Percentiles rank a stretch among this genome's conserved stretches.
phyloP scores from a whole-genome alignment of 2,797 vertebrate species.

The Sebastolobus alascanus region DNA sequence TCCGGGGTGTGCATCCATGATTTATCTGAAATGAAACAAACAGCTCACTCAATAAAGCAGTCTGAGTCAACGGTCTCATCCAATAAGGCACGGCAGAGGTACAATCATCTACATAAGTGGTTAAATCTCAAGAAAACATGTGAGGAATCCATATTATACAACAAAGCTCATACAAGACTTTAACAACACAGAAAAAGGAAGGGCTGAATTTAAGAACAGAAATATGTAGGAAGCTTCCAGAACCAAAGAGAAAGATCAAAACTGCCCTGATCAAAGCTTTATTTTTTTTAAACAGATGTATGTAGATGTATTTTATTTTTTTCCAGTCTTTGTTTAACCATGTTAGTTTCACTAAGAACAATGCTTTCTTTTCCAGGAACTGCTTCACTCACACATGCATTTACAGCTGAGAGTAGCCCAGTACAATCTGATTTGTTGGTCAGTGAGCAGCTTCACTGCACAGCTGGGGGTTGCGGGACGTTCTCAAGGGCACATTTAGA shows the following conservation, averaged over 20 bases:
- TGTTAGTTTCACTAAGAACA: no score
- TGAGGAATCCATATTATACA: not conserved
- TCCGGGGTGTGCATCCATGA: constrained; percentile 99
- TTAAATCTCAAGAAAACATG: not conserved
- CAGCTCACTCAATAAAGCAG: constrained; percentile 16
- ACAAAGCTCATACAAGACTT: not conserved
- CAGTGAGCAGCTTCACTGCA: not conserved
- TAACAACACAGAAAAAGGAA: not conserved
- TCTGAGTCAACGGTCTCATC: not conserved
- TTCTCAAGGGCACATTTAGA: constrained; percentile 4
- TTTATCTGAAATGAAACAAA: constrained; percentile 92
- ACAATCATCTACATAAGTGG: not conserved
- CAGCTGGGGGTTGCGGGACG: not conserved
- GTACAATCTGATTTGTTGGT: not conserved
- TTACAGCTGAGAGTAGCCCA: not conserved
- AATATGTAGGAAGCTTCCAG: not conserved
- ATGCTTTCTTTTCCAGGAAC: not conserved
- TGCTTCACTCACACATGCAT: not conserved
- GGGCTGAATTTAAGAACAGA: not conserved
- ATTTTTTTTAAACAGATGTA: not conserved
- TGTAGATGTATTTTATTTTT: not conserved
- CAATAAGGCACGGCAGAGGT: not conserved
- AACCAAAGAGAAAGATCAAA: constrained; percentile 1
- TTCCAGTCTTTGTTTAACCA: not conserved
- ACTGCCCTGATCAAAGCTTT: constrained; percentile 2